These are phyloP conservation scores for Pleuronectes platessa DNA, from an alignment of 2,113 vertebrate species.

Conservation along the genomic window DNA sequence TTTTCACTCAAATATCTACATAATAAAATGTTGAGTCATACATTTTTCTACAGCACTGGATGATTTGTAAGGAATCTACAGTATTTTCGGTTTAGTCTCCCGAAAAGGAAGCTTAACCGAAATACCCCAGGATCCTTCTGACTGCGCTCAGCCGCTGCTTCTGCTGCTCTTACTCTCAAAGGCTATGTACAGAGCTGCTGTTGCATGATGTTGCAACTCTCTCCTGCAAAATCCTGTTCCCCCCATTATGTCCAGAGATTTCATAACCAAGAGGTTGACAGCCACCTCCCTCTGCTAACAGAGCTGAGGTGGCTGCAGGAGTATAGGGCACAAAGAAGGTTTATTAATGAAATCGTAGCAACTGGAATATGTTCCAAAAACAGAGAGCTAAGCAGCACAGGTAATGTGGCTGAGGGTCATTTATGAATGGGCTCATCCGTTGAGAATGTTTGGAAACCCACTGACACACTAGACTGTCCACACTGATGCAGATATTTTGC, in stretches of 20 bases:
- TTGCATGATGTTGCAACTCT: not conserved
- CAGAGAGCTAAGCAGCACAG: not conserved
- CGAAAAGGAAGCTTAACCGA: conserved; percentile 33
- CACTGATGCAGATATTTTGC: too few relatives aligned
- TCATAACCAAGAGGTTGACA: conserved; percentile 39
- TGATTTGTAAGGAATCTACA: conserved; percentile 11
- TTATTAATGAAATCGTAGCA: not conserved
- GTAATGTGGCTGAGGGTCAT: not conserved
- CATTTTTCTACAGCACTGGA: not conserved
- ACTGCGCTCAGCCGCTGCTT: conserved; percentile 12
- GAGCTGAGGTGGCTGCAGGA: not conserved
- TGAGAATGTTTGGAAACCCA: too few relatives aligned
- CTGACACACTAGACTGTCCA: too few relatives aligned
- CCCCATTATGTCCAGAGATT: conserved; percentile 14
- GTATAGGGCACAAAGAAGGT: too few relatives aligned
- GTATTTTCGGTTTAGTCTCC: conserved; percentile 1
- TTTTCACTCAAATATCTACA: not conserved
- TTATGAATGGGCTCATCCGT: too few relatives aligned
- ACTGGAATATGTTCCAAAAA: not conserved
- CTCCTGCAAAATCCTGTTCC: conserved; percentile 10
- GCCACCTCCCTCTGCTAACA: conserved; percentile 12
- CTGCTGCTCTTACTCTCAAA: too few relatives aligned
- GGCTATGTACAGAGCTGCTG: conserved; percentile 11
- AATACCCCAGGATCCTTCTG: conserved; percentile 15
- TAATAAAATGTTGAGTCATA: not conserved